Evolutionary conservation across 2,113 vertebrate genomes (phyloP).

Genomic region (Oplegnathus fasciatus): DNA sequence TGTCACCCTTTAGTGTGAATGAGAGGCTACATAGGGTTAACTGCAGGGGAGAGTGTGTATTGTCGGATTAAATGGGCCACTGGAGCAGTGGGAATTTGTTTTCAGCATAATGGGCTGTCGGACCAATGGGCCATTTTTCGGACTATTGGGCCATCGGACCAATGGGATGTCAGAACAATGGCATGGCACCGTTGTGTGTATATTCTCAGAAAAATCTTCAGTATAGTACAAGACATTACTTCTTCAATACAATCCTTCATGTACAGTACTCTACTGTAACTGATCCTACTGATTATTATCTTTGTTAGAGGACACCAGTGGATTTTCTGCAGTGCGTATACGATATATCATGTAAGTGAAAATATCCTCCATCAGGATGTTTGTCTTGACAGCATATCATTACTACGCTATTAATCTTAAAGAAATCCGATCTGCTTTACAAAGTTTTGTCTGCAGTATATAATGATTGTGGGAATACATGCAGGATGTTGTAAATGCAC

Average conservation of each 20-base stretch:
- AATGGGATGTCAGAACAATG: too few species aligned
- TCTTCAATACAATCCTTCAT: background rate
- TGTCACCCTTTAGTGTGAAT: too few species aligned
- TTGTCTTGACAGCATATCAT: constrained; percentile 47
- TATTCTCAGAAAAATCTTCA: background rate
- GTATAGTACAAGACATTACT: too few species aligned
- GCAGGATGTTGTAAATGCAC: constrained; percentile 38
- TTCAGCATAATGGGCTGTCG: too few species aligned
- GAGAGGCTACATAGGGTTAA: too few species aligned
- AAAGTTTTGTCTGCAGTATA: constrained; percentile 1
- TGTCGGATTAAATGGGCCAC: too few species aligned
- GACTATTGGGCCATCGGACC: too few species aligned
- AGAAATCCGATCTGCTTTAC: constrained; percentile 31
- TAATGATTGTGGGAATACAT: constrained; percentile 21
- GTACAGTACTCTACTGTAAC: background rate
- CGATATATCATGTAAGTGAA: constrained; percentile 13
- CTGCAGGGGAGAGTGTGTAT: too few species aligned
- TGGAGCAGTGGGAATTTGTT: too few species aligned
- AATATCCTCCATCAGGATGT: constrained; percentile 28
- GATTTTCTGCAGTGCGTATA: background rate
- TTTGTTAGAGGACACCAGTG: constrained; percentile 9
- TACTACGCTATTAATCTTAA: constrained; percentile 26
- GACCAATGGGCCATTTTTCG: too few species aligned
- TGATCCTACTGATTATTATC: background rate
- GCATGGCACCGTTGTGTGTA: too few species aligned